Base-by-base conservation (phyloP, 2,113 vertebrate species). In the Triplophysa rosa region DNA sequence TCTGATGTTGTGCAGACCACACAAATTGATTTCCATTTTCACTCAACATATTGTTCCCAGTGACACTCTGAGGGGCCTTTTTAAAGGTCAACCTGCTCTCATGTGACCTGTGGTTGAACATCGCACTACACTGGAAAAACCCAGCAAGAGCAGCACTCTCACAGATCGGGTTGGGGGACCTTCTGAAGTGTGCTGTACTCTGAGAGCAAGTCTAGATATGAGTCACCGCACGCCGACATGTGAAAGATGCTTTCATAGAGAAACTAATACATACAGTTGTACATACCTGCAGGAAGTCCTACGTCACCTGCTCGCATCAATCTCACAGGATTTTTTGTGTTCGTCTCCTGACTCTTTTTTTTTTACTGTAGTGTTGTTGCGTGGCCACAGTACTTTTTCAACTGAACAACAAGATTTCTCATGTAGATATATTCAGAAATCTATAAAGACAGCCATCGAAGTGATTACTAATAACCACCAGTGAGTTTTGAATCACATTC, bases 51-150 rank as follows among this genome's bases (percentile, higher is more conserved):
- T 19, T 6, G 45, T 65, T 77, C 74, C 47, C 45, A 65, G 37
- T 40, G 78, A 49, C 72, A 80, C 71, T 67, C 64, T 62, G 76
- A 83, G 61, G n/a, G 17, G 26, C 37, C 67, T 65, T 24, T 84
- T 62, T 78, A 85, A 85, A 85, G 74, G 84, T 85, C 84, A 83
- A 40, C 63, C 37, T 67, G 64, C 71, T 77, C 72, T 82, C 84
- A 82, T 80, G 84, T 85, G 80, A 81, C 82, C 68, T 78, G 84
- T 79, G 84, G 84, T 81, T 81, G 78, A 83, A 58, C 40, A 73
- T 72, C 63, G 61, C 70, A 72, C 61, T 67, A 42, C 26, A 69
- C 75, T 80, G 75, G 77, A 82, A 82, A 83, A 70, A 66, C 72
- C 67, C 80, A 77, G 17, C 68, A 62, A 80, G 19, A 73, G 67